Base-by-base conservation (phyloP, 2,113 vertebrate genomes). In the Guaruba guarouba region DNA sequence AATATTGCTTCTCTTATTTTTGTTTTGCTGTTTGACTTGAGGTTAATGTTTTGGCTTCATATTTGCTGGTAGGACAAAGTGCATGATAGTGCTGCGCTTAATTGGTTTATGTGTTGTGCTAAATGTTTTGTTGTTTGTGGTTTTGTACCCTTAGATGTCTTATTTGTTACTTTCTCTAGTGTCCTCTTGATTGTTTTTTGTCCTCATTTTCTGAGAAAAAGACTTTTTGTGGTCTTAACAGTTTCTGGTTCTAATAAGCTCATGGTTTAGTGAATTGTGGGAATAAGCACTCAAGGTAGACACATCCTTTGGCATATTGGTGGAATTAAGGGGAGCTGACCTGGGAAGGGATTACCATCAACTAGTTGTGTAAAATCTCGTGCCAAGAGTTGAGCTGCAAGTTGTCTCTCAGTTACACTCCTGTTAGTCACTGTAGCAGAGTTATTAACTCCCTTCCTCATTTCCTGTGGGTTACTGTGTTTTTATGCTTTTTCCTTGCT, bases 1-100 rank as follows among this genome's bases (percentile, higher is more conserved):
- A 51, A 33, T 94, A 92, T 48, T 2, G 2, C 46, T 78, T 84
- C 52, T 91, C 35, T 55, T 76, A 44, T 68, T 93, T 92, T 86
- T 82, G 55, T 93, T 93, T 92, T 81, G 51, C 59, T 82, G 0
- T 91, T 88, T 81, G 88, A 69, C 44, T 83, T 74, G 82, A 92
- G 48, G 77, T 93, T 94, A 71, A 77, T 81, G 66, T 74, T 90
- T 90, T 81, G 64, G 48, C 81, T 95, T 96, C 17, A 2, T 75
- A 61, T 70, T 92, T 95, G 70, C 52, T 63, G 37, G 55, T 76
- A 57, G 86, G 68, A 63, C 73, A 64, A 77, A 92, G 41, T 63
- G 19, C 35, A 13, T 59, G 81, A 67, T 78, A 52, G 63, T 44
- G 29, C 80, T 94, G 52, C 46, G 35, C 22, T 3, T 88, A 90